Evolutionary conservation across 2,113 vertebrate species (phyloP).

Genomic region (Anguilla japonica): DNA sequence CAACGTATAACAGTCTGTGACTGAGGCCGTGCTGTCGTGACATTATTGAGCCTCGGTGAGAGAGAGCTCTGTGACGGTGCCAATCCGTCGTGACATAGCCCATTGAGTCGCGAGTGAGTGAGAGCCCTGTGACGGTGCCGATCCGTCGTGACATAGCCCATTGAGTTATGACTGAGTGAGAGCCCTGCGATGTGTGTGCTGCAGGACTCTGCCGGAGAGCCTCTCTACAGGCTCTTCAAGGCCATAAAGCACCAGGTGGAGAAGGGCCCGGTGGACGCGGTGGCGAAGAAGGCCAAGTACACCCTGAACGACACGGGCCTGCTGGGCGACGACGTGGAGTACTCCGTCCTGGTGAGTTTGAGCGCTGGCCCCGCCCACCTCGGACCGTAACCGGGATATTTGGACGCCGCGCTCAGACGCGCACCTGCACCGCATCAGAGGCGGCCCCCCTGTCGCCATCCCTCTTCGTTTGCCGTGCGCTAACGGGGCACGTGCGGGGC

Average conservation of each 20-base stretch:
- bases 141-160: slow-evolving; percentile 10
- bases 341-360: slow-evolving; percentile 79
- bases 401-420: no score
- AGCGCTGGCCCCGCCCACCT: background rate
- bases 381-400: background rate
- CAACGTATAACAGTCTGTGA: background rate
- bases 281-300: slow-evolving; percentile 94
- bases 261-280: slow-evolving; percentile 92
- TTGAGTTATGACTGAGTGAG: background rate
- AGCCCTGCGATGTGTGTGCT: slow-evolving; percentile 22
- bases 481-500: background rate
- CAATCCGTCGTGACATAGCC: background rate
- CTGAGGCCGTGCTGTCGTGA: background rate
- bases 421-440: background rate
- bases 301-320: slow-evolving; percentile 94
- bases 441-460: background rate
- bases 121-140: no score
- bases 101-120: no score
- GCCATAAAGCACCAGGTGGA: slow-evolving; percentile 97
- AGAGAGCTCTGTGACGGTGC: no score
- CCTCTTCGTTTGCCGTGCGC: background rate
- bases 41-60: no score
- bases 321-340: slow-evolving; percentile 93
- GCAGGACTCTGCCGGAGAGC: slow-evolving; percentile 91
- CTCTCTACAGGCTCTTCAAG: slow-evolving; percentile 93